phyloP scores from a whole-genome alignment of 2,888 invertebrate species.

The Nemapogon koenigi region DNA sequence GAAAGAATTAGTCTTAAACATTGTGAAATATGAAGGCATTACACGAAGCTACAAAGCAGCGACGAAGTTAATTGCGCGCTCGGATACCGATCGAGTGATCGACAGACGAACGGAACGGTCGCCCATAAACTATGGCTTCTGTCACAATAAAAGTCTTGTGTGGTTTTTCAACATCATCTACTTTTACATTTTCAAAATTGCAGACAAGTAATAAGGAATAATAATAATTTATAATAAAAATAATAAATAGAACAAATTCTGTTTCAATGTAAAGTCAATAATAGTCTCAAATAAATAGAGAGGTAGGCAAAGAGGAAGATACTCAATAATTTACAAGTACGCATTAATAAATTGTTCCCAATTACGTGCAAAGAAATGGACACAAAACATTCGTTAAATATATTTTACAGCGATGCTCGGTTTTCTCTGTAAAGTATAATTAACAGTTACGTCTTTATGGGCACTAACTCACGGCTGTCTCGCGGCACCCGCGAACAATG shows the following conservation, averaged over 20 bases:
- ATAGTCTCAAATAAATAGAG: too few relatives aligned
- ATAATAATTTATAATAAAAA: too few relatives aligned
- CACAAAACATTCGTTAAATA: slow-evolving; percentile 1
- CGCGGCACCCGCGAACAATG: slow-evolving; percentile 35
- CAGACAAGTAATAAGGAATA: too few relatives aligned
- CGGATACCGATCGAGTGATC: slow-evolving; percentile 42
- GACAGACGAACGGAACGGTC: slow-evolving; percentile 33
- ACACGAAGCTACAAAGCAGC: slow-evolving; percentile 17
- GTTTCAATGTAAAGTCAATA: too few relatives aligned
- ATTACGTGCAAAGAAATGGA: slow-evolving; percentile 5
- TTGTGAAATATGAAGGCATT: slow-evolving; percentile 2
- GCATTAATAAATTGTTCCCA: slow-evolving; percentile 2
- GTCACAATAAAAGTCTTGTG: slow-evolving; percentile 54
- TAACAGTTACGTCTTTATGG: slow-evolving; percentile 52
- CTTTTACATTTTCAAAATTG: too few relatives aligned
- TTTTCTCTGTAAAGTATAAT: slow-evolving; percentile 31
- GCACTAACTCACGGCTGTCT: slow-evolving; percentile 36
- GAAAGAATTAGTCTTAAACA: background rate
- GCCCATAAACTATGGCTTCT: slow-evolving; percentile 41
- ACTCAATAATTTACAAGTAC: too few relatives aligned
- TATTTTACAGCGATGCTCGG: slow-evolving; percentile 1
- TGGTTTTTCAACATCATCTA: slow-evolving; percentile 49
- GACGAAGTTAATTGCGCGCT: slow-evolving; percentile 35
- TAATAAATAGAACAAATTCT: too few relatives aligned
- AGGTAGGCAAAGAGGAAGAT: too few relatives aligned